phyloP scores from a whole-genome alignment of 2,113 vertebrate genomes.

The Zosterops japonicus region DNA sequence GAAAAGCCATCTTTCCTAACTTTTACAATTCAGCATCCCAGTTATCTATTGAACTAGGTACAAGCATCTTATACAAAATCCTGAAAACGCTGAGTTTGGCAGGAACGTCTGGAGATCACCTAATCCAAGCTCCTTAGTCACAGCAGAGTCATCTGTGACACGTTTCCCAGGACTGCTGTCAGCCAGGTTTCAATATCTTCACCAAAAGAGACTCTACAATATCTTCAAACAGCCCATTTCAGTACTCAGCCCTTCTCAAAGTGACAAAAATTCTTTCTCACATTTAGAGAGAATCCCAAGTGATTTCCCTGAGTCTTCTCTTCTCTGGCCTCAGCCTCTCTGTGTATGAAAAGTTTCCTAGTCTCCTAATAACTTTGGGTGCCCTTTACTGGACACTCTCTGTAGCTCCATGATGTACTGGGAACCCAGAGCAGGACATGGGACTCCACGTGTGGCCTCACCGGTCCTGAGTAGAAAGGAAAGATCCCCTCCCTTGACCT shows the following conservation, averaged over 20 bases:
- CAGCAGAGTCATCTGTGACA: neutral
- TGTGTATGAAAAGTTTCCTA: neutral
- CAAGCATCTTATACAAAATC: neutral
- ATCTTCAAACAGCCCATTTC: neutral
- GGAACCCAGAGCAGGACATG: neutral
- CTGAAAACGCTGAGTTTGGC: neutral
- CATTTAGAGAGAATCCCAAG: neutral
- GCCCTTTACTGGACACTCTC: neutral
- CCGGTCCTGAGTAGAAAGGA: neutral
- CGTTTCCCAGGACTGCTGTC: rapidly evolving
- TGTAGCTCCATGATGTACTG: neutral
- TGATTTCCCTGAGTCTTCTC: neutral
- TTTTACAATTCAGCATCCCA: neutral
- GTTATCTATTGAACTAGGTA: neutral
- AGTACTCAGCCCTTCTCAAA: neutral
- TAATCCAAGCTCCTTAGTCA: neutral
- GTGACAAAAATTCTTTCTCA: neutral
- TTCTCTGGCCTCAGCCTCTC: neutral
- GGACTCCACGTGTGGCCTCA: neutral
- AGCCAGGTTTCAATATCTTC: neutral
- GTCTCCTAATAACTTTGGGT: neutral
- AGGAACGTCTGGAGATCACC: neutral
- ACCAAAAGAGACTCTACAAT: neutral
- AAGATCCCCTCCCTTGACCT: neutral
- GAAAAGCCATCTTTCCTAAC: neutral